Conservation (phyloP, 2,113 vertebrate species). For the Paramormyrops kingsleyae region DNA sequence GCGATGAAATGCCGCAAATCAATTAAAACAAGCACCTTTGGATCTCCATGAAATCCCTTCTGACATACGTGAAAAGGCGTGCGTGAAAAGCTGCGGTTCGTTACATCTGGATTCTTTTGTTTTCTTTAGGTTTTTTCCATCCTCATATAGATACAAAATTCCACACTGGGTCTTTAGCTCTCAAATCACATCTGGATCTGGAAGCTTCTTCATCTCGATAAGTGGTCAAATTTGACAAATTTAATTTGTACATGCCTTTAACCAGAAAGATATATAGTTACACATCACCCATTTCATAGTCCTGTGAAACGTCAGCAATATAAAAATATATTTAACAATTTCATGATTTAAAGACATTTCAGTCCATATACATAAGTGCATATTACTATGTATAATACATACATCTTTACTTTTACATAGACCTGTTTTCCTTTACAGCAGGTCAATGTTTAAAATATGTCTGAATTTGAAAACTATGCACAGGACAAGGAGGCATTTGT, state of each 20-base stretch:
- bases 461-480: neutral
- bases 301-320: neutral
- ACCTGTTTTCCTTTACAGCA: neutral
- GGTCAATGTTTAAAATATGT: neutral
- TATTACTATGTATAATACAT: neutral
- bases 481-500: neutral
- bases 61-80: neutral
- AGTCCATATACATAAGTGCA: neutral
- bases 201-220: neutral
- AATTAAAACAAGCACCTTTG: neutral
- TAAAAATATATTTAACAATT: neutral
- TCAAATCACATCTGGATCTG: neutral
- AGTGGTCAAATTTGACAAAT: constrained; percentile 6
- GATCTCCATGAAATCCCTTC: neutral
- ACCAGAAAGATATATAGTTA: neutral
- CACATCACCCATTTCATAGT: neutral
- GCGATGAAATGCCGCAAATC: neutral
- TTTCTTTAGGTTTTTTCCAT: neutral
- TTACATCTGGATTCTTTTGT: neutral
- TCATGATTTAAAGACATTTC: neutral
- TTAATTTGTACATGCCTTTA: neutral
- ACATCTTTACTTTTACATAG: neutral
- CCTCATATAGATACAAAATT: neutral
- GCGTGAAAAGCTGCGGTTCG: neutral
- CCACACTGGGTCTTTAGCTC: neutral